phyloP scores from a whole-genome alignment of 2,797 vertebrate species.

The Lindbergichthys nudifrons region DNA sequence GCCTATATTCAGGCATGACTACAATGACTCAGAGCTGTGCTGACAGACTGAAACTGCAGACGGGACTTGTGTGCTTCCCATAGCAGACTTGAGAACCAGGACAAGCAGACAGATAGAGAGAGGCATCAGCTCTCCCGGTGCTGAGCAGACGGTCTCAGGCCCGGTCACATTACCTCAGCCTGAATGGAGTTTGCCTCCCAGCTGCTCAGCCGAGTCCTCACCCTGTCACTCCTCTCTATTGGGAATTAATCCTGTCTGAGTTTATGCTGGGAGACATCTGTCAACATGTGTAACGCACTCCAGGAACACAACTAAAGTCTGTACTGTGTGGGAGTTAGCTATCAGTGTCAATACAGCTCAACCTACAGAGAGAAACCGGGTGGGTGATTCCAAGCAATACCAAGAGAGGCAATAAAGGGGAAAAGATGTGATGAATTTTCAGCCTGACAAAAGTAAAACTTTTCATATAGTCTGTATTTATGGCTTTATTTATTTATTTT shows the following conservation, averaged over 20 bases:
- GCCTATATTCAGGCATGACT: conserved; percentile 38
- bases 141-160: conserved; percentile 49
- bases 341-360: conserved; percentile 73
- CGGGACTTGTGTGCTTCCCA: conserved; percentile 28
- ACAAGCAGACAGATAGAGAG: conserved; percentile 30
- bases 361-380: conserved; percentile 38
- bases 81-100: conserved; percentile 33
- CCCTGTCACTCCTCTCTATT: conserved; percentile 68
- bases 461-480: conserved; percentile 31
- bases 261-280: conserved; percentile 80
- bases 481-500: conserved; percentile 23
- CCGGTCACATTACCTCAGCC: conserved; percentile 65
- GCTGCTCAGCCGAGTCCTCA: conserved; percentile 61
- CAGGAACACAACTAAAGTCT: conserved; percentile 71
- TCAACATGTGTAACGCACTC: conserved; percentile 76
- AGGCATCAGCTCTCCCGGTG: conserved; percentile 45
- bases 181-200: conserved; percentile 68
- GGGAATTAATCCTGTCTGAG: conserved; percentile 70
- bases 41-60: conserved; percentile 64
- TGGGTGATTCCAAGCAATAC: conserved; percentile 4
- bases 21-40: conserved; percentile 60
- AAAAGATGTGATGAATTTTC: background rate
- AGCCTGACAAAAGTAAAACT: conserved; percentile 41
- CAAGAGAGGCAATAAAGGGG: background rate
- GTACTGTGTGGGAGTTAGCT: conserved; percentile 64